A percentile compares a stretch with the other conserved stretches of the same genome.
Conservation (phyloP, 2,113 vertebrate genomes). For the Panurus biarmicus region DNA sequence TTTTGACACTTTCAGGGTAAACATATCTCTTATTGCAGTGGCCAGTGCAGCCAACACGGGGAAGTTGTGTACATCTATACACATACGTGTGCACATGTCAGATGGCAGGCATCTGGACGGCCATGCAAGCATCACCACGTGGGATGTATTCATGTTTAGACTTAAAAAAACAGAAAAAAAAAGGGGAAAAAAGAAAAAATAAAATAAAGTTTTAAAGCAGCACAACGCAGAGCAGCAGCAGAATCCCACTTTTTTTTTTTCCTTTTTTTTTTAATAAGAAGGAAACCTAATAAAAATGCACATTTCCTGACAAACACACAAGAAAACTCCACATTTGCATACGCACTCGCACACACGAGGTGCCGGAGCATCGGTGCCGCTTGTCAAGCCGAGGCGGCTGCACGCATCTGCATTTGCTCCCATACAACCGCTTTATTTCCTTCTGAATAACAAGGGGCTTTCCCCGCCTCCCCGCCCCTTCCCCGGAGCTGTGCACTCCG, state of each 20-base stretch:
- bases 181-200: neutral
- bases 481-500: neutral
- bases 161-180: neutral
- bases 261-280: neutral
- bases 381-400: neutral
- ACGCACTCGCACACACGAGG: neutral
- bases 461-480: neutral
- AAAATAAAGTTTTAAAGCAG: neutral
- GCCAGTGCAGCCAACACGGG: neutral
- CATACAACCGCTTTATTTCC: neutral
- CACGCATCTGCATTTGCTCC: neutral
- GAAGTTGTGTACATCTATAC: neutral
- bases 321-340: neutral
- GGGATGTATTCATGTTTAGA: neutral
- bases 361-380: accelerated
- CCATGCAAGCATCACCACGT: neutral
- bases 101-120: neutral
- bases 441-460: neutral
- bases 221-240: neutral
- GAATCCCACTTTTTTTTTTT: neutral
- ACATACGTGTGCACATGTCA: neutral
- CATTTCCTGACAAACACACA: neutral
- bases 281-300: neutral
- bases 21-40: neutral
- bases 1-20: neutral